These are phyloP conservation scores for Brachionus paranguensis DNA, from an alignment of 1,140 invertebrate species.

Conservation along the genomic window DNA sequence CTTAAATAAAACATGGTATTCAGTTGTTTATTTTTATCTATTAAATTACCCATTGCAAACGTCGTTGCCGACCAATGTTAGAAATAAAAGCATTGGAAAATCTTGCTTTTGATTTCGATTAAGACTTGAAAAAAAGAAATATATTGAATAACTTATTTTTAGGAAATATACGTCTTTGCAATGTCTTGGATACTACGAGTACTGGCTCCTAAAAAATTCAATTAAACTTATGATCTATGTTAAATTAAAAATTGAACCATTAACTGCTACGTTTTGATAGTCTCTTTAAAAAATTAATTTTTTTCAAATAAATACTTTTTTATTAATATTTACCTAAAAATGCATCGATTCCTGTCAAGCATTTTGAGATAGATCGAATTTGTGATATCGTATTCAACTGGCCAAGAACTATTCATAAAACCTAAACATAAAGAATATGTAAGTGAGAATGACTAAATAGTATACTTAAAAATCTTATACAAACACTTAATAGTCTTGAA, in stretches of 20 bases:
- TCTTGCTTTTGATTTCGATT: constrained; percentile 45
- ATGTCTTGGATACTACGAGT: constrained; percentile 45
- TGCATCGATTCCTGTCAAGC: constrained; percentile 55
- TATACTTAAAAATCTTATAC: too few relatives aligned
- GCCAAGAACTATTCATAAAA: constrained; percentile 45
- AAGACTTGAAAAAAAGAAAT: not conserved
- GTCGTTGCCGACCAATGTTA: constrained; percentile 59
- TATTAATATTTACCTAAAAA: constrained; percentile 47
- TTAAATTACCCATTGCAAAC: constrained; percentile 57
- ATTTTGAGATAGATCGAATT: constrained; percentile 51
- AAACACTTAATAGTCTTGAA: too few relatives aligned
- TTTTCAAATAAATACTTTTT: too few relatives aligned
- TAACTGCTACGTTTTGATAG: constrained; percentile 59
- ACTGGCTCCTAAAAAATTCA: constrained; percentile 46
- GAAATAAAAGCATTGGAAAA: constrained; percentile 56
- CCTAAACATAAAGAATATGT: not conserved
- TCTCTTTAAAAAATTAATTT: constrained; percentile 47
- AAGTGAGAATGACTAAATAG: too few relatives aligned
- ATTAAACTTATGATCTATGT: constrained; percentile 1
- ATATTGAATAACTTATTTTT: too few relatives aligned
- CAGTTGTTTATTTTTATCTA: not conserved
- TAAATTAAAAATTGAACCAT: constrained; percentile 49
- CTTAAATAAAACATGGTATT: constrained; percentile 41
- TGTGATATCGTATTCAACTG: constrained; percentile 46
- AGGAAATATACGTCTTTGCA: not conserved